Evolutionary conservation across 2,888 invertebrate species (phyloP), one percentile per base, ranked within the genome.

Genomic region (Chironomus riparius): DNA sequence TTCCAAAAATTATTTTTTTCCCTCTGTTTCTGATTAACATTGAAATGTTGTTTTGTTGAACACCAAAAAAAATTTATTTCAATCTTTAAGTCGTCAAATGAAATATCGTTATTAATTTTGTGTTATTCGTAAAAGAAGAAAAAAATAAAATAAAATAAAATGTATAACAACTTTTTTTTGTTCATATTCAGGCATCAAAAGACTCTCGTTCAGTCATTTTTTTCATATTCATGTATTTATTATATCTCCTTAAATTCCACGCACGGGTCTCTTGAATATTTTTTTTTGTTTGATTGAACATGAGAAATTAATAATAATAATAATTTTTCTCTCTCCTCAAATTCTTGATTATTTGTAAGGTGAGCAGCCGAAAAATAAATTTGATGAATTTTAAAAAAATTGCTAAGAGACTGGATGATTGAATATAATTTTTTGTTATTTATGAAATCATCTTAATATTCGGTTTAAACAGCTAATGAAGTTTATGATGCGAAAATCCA

Each of bases 1-100:
- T 38, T 61, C 72, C 72, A 65, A 65, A 56, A 56, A 56, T 18
- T 22, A 65, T 24, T 24, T 24, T 62, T 65, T 65, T 65, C 24
- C 28, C 68, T 72, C 50, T 56, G 21, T 71, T 73, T 73, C 62
- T 62, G 73, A 73, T 65, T 73, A 62, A 73, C 73, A 73, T 73
- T 73, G 73, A 73, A 73, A 73, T 73, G 73, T 73, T 73, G 62
- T 73, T 73, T 73, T 73, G 73, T 73, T 73, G 62, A 62, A 73
- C 73, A 73, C 73, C 73, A 73, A 65, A 73, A 73, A 70, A 50
- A 69, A 10, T 38, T n/a, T 38, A 38, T 48, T 47, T 70, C 70
- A 70, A 73, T 62, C 61, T 73, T 73, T 47, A 47, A 73, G 65
- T 73, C 73, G 65, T 73, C 73, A 73, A 73, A 71, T 62, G 73